Conservation (phyloP, 2,113 vertebrate species). For the Eidolon helvum region DNA sequence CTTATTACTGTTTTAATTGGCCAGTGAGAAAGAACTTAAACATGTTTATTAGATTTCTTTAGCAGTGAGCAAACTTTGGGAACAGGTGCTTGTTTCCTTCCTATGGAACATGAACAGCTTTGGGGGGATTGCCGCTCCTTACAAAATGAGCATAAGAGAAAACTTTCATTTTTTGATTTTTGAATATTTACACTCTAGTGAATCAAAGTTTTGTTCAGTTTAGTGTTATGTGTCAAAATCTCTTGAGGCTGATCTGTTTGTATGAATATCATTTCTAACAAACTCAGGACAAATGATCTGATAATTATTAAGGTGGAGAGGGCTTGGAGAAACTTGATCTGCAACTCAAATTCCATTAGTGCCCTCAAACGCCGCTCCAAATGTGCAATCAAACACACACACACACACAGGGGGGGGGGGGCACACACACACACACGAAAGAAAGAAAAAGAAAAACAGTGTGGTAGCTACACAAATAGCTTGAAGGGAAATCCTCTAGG, state of each 20-base stretch:
- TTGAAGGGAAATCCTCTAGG: not conserved
- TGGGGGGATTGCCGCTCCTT: not conserved
- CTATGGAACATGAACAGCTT: not conserved
- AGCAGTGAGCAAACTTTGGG: not conserved
- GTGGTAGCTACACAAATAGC: not conserved
- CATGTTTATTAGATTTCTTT: not conserved
- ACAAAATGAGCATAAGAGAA: not conserved
- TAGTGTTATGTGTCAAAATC: not conserved
- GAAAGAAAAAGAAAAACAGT: not conserved
- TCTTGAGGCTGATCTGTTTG: not conserved
- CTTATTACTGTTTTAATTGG: not conserved
- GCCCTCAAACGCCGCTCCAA: not conserved
- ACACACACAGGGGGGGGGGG: too few species aligned
- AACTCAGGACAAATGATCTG: not conserved
- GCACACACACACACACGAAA: too few species aligned
- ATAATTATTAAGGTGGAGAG: not conserved
- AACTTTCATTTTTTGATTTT: not conserved
- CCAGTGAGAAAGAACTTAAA: not conserved
- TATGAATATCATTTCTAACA: conserved; percentile 9
- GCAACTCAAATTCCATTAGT: not conserved
- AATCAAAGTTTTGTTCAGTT: not conserved
- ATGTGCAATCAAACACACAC: not conserved
- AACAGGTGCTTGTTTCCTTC: not conserved
- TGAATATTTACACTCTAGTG: not conserved
- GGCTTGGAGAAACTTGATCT: not conserved